Conservation (phyloP, 2,797 vertebrate species). For the Pachyuromys duprasi region DNA sequence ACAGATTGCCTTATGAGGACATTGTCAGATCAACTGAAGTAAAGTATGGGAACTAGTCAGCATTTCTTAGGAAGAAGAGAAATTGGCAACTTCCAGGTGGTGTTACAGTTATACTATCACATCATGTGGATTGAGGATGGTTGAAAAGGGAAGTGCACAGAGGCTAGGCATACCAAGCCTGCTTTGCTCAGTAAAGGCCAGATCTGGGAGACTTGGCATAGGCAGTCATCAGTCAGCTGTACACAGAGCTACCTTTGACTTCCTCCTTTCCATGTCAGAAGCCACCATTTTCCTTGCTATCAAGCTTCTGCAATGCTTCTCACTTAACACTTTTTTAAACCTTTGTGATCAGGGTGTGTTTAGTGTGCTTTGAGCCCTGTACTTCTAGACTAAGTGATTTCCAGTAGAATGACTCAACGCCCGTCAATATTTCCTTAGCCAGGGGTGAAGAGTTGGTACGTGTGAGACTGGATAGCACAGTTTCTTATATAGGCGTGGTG, state of each 20-base stretch:
- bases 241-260: not conserved
- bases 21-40: slow-evolving; percentile 12
- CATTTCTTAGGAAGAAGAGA: slow-evolving; percentile 48
- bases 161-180: not conserved
- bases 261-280: slow-evolving; percentile 33
- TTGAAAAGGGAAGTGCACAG: slow-evolving; percentile 28
- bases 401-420: slow-evolving; percentile 80
- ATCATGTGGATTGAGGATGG: not conserved
- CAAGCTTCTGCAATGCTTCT: slow-evolving; percentile 51
- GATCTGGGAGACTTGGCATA: not conserved
- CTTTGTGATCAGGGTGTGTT: slow-evolving; percentile 75
- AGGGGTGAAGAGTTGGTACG: slow-evolving; percentile 2
- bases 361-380: slow-evolving; percentile 73
- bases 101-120: slow-evolving; percentile 34
- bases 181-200: slow-evolving; percentile 7
- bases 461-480: not conserved
- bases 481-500: not conserved
- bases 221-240: not conserved
- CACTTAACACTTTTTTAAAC: slow-evolving; percentile 63
- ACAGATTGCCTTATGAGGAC: slow-evolving; percentile 18
- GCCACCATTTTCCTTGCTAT: not conserved
- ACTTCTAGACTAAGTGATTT: slow-evolving; percentile 67
- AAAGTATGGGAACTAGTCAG: not conserved
- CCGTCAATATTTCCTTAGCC: slow-evolving; percentile 83
- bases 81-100: not conserved